Evolutionary conservation across 1,140 invertebrate species (phyloP), one percentile per base, ranked within the genome.

Genomic region (Drosophila sucinea): DNA sequence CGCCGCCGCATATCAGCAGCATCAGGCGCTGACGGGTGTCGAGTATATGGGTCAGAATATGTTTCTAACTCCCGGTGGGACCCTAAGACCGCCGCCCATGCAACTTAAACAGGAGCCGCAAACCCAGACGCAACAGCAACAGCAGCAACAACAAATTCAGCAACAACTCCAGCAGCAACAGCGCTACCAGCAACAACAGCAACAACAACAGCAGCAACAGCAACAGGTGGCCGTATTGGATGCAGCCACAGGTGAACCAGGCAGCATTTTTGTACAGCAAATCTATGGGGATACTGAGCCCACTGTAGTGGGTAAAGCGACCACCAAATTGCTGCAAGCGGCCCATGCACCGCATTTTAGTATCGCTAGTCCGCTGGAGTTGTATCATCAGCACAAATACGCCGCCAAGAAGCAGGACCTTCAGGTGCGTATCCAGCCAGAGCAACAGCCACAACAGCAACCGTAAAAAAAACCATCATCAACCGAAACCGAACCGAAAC

Each of bases 31-130:
- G 29, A 30, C 67, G 1, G 68, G 60, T 4, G 67, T 91, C 62
- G 91, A 91, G 65, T 92, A 91, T 35, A 92, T 91, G 81, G 83
- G 84, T 4, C 89, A 91, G 51, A 90, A 90, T 68, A 92, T 91
- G 91, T 92, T 92, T 33, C 90, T 92, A 33, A 70, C 82, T 10
- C 90, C 85, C 11, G 75, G 77, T 1, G 17, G 47, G 32, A 66
- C 75, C 17, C 61, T 90, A 44, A 81, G 81, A 29, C 67, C 73
- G 0, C 75, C 73, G 0, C 76, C 90, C 5, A 73, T 89, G 71
- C 74, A 90, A 56, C 72, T 90, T 0, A 91, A 91, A 35, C 90
- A 91, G 76, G 86, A 91, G 72, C 87, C 84, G 4, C 60, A 66
- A 8, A 70, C 73, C 2, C 40, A 85, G 44, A 79, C 85, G 54